phyloP scores from a whole-genome alignment of 2,797 vertebrate genomes.

The Betta splendens region DNA sequence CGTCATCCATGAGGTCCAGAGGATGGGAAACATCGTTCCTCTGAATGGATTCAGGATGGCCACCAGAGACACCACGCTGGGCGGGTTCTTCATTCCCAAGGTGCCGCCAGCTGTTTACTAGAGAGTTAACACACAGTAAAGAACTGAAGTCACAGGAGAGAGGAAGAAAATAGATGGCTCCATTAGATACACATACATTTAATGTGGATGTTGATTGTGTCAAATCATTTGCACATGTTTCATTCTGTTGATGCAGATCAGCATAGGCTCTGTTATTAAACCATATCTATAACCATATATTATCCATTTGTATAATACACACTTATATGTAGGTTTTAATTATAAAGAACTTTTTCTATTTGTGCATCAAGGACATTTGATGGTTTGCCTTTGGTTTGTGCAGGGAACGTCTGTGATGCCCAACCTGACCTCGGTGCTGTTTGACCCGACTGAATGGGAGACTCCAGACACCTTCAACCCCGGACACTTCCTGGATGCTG shows the following conservation, averaged over 20 bases:
- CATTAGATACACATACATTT: too few relatives aligned
- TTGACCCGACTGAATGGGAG: conserved; percentile 86
- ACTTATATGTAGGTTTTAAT: too few relatives aligned
- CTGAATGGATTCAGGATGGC: conserved; percentile 75
- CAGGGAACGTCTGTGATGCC: conserved; percentile 80
- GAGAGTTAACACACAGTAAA: not conserved
- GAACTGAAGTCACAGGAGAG: too few relatives aligned
- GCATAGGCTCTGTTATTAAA: not conserved
- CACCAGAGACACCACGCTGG: conserved; percentile 67
- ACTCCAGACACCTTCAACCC: conserved; percentile 87
- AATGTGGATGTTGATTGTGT: too few relatives aligned
- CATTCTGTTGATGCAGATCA: not conserved
- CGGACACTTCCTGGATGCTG: conserved; percentile 83
- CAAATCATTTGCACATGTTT: too few relatives aligned
- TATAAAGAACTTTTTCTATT: too few relatives aligned
- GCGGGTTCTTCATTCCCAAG: conserved; percentile 85
- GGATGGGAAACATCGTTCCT: conserved; percentile 84
- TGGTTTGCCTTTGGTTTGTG: not conserved
- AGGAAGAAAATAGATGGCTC: too few relatives aligned
- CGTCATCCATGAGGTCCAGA: conserved; percentile 87
- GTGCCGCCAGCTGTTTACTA: conserved; percentile 26
- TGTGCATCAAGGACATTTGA: not conserved
- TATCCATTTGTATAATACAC: too few relatives aligned
- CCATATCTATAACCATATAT: too few relatives aligned
- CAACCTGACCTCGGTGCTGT: conserved; percentile 85